A percentile compares a stretch with the other conserved stretches of the same genome.
Conservation (phyloP, 2,888 invertebrate species). For the Mongoloraphidia duomilia region DNA sequence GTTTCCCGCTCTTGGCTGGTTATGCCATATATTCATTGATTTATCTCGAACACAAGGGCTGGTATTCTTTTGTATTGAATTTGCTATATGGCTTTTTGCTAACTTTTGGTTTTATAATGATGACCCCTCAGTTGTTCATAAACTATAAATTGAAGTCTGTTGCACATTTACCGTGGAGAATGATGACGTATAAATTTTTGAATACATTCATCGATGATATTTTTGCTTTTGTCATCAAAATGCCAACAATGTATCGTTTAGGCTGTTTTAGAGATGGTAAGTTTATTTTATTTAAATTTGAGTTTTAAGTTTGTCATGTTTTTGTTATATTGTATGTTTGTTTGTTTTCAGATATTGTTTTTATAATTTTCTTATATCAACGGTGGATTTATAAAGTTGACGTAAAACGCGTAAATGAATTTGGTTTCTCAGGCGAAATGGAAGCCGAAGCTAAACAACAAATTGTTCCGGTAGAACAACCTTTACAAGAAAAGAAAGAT, state of each 20-base stretch:
- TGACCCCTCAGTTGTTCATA: constrained; percentile 99
- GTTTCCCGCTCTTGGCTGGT: constrained; percentile 86
- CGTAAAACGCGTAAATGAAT: constrained; percentile 88
- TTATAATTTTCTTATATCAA: constrained; percentile 97
- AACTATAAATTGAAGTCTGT: constrained; percentile 99
- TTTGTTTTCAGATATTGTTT: constrained; percentile 73
- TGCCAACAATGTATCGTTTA: constrained; percentile 97
- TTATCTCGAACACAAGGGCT: constrained; percentile 95
- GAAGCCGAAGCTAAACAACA: constrained; percentile 39
- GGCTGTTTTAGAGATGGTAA: constrained; percentile 94
- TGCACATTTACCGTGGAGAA: constrained; percentile 98
- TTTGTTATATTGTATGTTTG: constrained; percentile 6
- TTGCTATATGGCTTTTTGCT: constrained; percentile 96
- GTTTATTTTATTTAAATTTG: constrained; percentile 15
- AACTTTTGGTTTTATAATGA: constrained; percentile 99
- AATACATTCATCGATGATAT: constrained; percentile 99
- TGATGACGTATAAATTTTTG: constrained; percentile 98
- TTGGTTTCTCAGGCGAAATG: constrained; percentile 94
- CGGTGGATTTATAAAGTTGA: constrained; percentile 98
- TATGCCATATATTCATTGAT: constrained; percentile 90
- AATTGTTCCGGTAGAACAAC: constrained; percentile 32
- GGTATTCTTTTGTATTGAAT: constrained; percentile 95
- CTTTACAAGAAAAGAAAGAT: constrained; percentile 2
- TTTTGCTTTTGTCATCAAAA: constrained; percentile 99
- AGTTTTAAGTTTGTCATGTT: neutral